Evolutionary conservation across 2,888 invertebrate species (phyloP), one percentile per base, ranked within the genome.

Genomic region (Antheraea yamamai): DNA sequence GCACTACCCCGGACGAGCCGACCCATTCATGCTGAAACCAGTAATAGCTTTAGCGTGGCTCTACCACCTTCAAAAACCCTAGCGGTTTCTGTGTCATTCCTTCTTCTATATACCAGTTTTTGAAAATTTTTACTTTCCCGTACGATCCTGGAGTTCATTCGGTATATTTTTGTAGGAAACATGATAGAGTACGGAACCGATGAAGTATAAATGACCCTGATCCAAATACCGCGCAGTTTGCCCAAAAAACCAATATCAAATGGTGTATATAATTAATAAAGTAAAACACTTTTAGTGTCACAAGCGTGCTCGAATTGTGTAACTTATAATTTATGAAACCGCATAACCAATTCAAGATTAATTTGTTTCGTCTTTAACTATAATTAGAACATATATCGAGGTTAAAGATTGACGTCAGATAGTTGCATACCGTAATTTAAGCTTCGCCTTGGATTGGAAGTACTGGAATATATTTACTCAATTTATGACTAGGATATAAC

Each of bases 351-450:
- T 70, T 8, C 14, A 70, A 20, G n/a, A 39, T 70, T 70, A 39
- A 39, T 70, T 39, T 2, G 39, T n/a, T 39, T 39, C 39, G 7
- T 70, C 4, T 66, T 66, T 30, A 66, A 66, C 26, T 70, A 39
- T 35, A 70, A 70, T 35, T n/a, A 39, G 70, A 70, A 39, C 70
- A 14, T 20, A 20, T 70, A 39, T 70, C 70, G 70, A 70, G 70
- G 70, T 70, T 70, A 70, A 70, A 8, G 35, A 39, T n/a, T 70
- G 70, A 70, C 70, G 70, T 70, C 39, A 70, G 10, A n/a, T 39
- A 3, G 39, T n/a, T 70, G 70, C 39, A 70, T 70, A 39, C n/a
- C 20, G 20, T 70, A 30, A 66, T 66, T 66, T 30, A 30, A 26
- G 6, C 64, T 30, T 30, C 30, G 26, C 64, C 26, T 30, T 4